Evolutionary conservation across 2,113 vertebrate genomes (phyloP).

Genomic region (Cyphomyrus plagiostoma): DNA sequence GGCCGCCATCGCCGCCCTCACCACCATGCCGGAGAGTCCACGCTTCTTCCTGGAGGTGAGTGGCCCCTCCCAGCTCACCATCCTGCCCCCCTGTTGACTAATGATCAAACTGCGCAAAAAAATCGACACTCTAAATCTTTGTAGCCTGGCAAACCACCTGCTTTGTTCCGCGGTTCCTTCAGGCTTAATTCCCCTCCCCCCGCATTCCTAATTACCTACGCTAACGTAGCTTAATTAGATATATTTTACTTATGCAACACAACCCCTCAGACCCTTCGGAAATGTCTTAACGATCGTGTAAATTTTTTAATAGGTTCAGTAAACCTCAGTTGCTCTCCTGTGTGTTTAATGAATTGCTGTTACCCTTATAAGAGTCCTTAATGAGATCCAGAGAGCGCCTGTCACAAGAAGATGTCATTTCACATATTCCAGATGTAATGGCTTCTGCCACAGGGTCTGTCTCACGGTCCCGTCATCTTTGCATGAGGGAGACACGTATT

Average conservation of each 20-base stretch:
- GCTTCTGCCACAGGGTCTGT: background rate
- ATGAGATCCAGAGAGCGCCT: background rate
- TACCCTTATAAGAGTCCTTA: background rate
- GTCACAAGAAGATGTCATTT: background rate
- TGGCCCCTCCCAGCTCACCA: background rate
- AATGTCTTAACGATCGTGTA: background rate
- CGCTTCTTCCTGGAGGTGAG: conserved; percentile 93
- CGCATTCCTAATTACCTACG: background rate
- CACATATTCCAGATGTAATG: background rate
- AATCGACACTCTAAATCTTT: background rate
- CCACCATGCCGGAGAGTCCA: conserved; percentile 95
- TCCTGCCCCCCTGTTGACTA: background rate
- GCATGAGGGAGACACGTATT: background rate
- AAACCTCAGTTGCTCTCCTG: background rate
- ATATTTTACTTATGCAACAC: conserved; percentile 3
- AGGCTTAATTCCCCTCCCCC: background rate
- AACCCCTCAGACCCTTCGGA: background rate
- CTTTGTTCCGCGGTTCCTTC: background rate
- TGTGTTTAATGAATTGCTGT: background rate
- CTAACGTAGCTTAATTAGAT: conserved; percentile 6
- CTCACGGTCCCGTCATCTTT: background rate
- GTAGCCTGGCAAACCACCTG: background rate
- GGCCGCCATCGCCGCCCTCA: conserved; percentile 73
- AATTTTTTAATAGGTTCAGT: background rate
- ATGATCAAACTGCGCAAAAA: background rate